phyloP scores from a whole-genome alignment of 64 coral and sea anemone genomes.

The Stichodactyla mertensii region DNA sequence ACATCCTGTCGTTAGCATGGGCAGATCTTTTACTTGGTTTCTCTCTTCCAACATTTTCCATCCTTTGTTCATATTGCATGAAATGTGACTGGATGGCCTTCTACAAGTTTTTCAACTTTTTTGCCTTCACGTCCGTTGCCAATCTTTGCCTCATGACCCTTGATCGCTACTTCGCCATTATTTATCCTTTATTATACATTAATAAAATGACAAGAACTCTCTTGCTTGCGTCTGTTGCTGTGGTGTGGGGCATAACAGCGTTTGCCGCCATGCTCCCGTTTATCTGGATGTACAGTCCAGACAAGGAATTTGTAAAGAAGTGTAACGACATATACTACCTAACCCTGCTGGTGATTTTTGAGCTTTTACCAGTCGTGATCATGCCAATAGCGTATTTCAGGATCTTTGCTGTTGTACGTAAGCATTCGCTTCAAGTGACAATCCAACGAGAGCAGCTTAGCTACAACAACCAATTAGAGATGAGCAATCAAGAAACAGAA shows the following conservation, averaged over 20 bases:
- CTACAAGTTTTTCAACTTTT: conserved; percentile 52
- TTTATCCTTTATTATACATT: conserved; percentile 26
- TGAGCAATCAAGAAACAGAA: not conserved
- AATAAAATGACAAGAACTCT: not conserved
- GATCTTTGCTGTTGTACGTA: conserved; percentile 33
- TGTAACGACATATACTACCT: conserved; percentile 32
- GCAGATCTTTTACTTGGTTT: conserved; percentile 41
- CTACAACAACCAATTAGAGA: not conserved
- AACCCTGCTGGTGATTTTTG: conserved; percentile 34
- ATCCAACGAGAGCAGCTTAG: not conserved
- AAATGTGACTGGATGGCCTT: conserved; percentile 20
- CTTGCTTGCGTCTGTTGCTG: not conserved
- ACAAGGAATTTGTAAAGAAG: not conserved
- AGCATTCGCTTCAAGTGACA: conserved; percentile 14
- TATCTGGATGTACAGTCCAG: conserved; percentile 28
- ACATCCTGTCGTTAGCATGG: conserved; percentile 26
- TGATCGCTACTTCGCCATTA: conserved; percentile 38
- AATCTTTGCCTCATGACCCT: conserved; percentile 48
- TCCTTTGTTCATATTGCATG: conserved; percentile 14
- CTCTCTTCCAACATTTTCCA: conserved; percentile 32
- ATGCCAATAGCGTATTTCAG: conserved; percentile 39
- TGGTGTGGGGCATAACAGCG: conserved; percentile 16
- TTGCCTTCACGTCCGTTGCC: conserved; percentile 31
- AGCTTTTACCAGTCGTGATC: conserved; percentile 28
- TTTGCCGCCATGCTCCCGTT: conserved; percentile 22